A percentile compares a stretch with the other conserved stretches of the same genome.
Evolutionary conservation across 2,113 vertebrate genomes (phyloP).

Genomic region (Panthera uncia): DNA sequence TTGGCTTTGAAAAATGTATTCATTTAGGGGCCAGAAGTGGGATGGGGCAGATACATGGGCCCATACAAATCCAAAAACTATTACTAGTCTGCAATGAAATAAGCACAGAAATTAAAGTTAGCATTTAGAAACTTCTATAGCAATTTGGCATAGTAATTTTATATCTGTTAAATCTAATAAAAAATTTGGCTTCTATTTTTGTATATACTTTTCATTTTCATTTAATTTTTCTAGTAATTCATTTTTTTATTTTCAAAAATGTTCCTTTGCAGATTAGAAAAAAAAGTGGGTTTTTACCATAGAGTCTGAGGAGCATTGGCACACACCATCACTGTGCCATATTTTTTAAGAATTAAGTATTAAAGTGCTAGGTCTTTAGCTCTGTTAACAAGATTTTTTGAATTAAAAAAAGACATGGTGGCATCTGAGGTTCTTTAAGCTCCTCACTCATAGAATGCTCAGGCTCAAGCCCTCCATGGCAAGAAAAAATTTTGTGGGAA

Average conservation of each 20-base stretch:
- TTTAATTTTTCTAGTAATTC: constrained; percentile 22
- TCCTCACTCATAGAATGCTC: not conserved
- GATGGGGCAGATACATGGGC: not conserved
- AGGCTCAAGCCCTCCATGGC: not conserved
- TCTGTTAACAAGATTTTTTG: not conserved
- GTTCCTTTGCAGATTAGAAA: not conserved
- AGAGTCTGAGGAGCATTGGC: not conserved
- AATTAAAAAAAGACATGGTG: not conserved
- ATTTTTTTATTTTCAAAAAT: constrained; percentile 24
- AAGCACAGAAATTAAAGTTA: not conserved
- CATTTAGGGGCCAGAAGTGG: not conserved
- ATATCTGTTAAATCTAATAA: not conserved
- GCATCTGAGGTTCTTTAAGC: constrained; percentile 7
- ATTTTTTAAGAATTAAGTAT: constrained; percentile 21
- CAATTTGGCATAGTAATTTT: not conserved
- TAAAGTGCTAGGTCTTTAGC: not conserved
- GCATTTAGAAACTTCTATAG: not conserved
- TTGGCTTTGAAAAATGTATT: not conserved
- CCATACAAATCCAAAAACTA: not conserved
- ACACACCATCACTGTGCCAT: not conserved
- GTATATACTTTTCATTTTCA: not conserved
- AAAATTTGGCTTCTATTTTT: not conserved
- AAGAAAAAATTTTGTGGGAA: not conserved
- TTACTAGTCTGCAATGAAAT: not conserved
- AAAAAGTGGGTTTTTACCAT: not conserved